Conservation (phyloP, 2,113 vertebrate genomes). For the Struthidea cinerea region DNA sequence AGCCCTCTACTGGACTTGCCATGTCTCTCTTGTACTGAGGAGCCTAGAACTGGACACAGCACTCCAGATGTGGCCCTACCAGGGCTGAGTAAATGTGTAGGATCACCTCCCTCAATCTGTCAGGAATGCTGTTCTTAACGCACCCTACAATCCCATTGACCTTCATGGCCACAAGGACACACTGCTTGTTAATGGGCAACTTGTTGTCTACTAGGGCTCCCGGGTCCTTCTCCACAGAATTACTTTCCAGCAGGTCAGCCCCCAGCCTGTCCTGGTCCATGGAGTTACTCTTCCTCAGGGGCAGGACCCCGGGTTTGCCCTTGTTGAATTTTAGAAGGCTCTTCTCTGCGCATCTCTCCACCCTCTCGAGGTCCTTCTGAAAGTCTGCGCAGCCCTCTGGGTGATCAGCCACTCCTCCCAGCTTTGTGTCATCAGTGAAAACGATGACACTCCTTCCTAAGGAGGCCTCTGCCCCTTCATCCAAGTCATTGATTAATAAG, state of each 20-base stretch:
- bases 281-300: not conserved
- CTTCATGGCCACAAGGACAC: not conserved
- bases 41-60: not conserved
- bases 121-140: not conserved
- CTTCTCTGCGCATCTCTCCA: not conserved
- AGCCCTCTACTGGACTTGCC: not conserved
- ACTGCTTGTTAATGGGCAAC: not conserved
- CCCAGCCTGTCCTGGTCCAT: rapidly evolving
- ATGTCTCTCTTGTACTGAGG: not conserved
- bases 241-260: not conserved
- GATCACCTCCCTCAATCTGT: not conserved
- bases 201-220: not conserved
- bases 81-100: not conserved
- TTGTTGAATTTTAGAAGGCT: rapidly evolving
- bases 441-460: not conserved
- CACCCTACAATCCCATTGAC: not conserved
- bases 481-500: not conserved
- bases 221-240: not conserved
- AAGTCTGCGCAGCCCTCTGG: not conserved
- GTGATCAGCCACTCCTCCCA: not conserved
- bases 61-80: not conserved
- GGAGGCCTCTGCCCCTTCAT: not conserved
- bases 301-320: rapidly evolving
- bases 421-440: not conserved
- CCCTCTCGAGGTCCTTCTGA: rapidly evolving